phyloP scores from a whole-genome alignment of 2,888 invertebrate species.

The Leptinotarsa haldemani region DNA sequence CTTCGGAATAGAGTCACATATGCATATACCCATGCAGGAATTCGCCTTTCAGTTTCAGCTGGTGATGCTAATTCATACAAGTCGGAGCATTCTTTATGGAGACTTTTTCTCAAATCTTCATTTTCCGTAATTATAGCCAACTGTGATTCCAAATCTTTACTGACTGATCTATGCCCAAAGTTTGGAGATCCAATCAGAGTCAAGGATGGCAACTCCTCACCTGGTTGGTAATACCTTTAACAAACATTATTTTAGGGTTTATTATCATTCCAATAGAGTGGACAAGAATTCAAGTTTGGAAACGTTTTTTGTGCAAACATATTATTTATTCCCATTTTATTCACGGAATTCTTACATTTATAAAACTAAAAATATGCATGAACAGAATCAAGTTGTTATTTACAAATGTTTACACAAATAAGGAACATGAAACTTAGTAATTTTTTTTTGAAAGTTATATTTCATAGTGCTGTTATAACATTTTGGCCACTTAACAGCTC shows the following conservation, averaged over 20 bases:
- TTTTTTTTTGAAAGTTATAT: too few relatives aligned
- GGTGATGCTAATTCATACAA: slow-evolving; percentile 76
- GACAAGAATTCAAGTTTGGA: neutral
- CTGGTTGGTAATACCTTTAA: slow-evolving; percentile 79
- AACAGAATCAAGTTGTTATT: too few relatives aligned
- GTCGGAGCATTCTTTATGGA: slow-evolving; percentile 80
- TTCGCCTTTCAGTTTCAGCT: slow-evolving; percentile 74
- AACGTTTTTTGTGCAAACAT: neutral
- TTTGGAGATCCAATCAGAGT: slow-evolving; percentile 96
- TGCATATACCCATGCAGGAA: slow-evolving; percentile 84
- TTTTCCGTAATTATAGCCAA: slow-evolving; percentile 88
- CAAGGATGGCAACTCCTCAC: slow-evolving; percentile 77
- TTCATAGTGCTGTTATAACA: too few relatives aligned
- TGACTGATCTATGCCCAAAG: slow-evolving; percentile 91
- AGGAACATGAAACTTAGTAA: too few relatives aligned
- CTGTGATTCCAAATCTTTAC: slow-evolving; percentile 94
- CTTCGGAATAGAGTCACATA: slow-evolving; percentile 80
- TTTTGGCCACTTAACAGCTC: too few relatives aligned
- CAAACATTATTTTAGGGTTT: neutral
- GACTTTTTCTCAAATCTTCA: slow-evolving; percentile 70
- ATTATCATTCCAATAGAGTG: too few relatives aligned
- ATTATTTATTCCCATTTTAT: too few relatives aligned
- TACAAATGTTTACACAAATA: too few relatives aligned
- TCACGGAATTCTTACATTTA: too few relatives aligned
- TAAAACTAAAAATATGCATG: too few relatives aligned